These are phyloP conservation scores for Margaritifera margaritifera DNA, from an alignment of 2,888 invertebrate species.

Conservation along the genomic window DNA sequence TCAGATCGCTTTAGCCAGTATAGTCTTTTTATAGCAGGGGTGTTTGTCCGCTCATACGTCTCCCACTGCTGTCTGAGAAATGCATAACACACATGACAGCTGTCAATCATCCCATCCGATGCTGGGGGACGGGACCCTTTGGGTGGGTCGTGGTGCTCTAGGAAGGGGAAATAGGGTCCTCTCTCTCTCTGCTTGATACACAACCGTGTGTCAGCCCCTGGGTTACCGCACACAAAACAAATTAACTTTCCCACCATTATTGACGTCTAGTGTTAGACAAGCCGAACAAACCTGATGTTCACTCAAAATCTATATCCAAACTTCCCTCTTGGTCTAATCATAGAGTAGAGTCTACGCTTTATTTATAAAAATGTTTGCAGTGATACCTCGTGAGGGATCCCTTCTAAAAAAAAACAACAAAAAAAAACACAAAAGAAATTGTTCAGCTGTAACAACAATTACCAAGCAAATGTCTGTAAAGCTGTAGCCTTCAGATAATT, in stretches of 20 bases:
- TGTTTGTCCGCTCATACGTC: constrained; percentile 87
- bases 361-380: background rate
- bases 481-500: too few species aligned
- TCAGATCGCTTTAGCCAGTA: constrained; percentile 95
- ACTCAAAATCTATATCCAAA: background rate
- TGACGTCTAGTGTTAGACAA: background rate
- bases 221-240: constrained; percentile 72
- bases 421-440: background rate
- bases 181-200: constrained; percentile 55
- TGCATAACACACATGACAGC: constrained; percentile 90
- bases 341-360: background rate
- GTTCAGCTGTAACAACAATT: background rate
- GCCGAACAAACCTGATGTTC: too few species aligned
- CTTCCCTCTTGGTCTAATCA: background rate
- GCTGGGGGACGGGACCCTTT: constrained; percentile 76
- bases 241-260: constrained; percentile 58
- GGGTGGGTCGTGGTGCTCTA: constrained; percentile 91
- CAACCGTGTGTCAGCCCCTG: constrained; percentile 58
- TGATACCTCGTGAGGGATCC: background rate
- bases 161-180: constrained; percentile 89
- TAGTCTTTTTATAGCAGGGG: constrained; percentile 88
- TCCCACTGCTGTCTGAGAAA: constrained; percentile 94
- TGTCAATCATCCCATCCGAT: constrained; percentile 77
- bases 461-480: too few species aligned
- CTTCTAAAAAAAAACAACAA: background rate